Conservation (phyloP, 2,797 vertebrate species). For the Triplophysa yarkandensis region DNA sequence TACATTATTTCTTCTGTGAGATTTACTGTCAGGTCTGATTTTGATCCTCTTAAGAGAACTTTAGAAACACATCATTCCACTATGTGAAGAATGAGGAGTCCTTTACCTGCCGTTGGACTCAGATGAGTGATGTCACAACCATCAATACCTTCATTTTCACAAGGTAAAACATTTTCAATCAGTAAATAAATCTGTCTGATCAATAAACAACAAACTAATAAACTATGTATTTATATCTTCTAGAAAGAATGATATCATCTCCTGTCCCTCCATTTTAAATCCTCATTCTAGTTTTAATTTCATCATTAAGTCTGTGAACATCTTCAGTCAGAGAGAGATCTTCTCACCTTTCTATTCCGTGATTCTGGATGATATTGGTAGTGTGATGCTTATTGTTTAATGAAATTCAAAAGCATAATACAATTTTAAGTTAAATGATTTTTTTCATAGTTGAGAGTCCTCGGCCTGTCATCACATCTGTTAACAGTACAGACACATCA, state of each 20-base stretch:
- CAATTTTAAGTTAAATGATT: not conserved
- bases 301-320: conserved; percentile 45
- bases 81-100: conserved; percentile 10
- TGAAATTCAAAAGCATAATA: too few species aligned
- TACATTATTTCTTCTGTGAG: not conserved
- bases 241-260: conserved; percentile 1
- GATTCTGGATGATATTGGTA: not conserved
- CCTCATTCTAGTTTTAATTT: conserved; percentile 14
- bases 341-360: conserved; percentile 37
- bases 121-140: not conserved
- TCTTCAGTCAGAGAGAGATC: not conserved
- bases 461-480: conserved; percentile 38
- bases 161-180: not conserved
- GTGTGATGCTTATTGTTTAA: not conserved
- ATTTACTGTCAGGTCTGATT: not conserved
- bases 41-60: conserved; percentile 45
- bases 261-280: conserved; percentile 45
- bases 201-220: not conserved
- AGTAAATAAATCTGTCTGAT: not conserved
- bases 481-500: conserved; percentile 33
- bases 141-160: conserved; percentile 47
- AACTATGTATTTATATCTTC: not conserved
- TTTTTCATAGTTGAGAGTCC: conserved; percentile 44
- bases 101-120: conserved; percentile 55
- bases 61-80: conserved; percentile 51